Conservation (phyloP, 2,797 vertebrate species). For the Lepus oiostolus region DNA sequence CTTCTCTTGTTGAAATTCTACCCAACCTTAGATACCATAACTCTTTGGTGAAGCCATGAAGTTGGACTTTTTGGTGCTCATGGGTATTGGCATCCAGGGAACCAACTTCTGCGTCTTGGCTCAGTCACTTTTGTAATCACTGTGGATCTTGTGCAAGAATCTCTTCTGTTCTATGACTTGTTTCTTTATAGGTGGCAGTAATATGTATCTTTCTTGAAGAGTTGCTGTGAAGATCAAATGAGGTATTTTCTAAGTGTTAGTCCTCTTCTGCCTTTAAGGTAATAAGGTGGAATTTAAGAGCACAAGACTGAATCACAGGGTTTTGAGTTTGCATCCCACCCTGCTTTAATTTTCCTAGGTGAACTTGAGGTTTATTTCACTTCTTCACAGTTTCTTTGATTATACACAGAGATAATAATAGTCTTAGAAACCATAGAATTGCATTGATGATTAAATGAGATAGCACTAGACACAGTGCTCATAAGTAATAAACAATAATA, state of each 20-base stretch:
- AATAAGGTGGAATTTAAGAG: not conserved
- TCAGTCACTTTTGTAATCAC: not conserved
- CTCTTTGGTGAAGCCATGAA: not conserved
- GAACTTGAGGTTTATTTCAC: not conserved
- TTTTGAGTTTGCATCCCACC: not conserved
- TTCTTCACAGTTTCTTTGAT: not conserved
- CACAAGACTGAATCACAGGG: not conserved
- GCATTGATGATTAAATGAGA: constrained; percentile 36
- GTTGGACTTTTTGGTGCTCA: not conserved
- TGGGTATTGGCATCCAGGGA: not conserved
- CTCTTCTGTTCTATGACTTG: constrained; percentile 23
- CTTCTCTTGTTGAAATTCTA: not conserved
- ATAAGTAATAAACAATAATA: constrained; percentile 24
- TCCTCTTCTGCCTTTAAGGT: not conserved
- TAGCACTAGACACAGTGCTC: not conserved
- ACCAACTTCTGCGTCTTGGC: not conserved
- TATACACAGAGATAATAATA: not conserved
- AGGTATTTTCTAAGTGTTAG: not conserved
- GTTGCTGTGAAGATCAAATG: not conserved
- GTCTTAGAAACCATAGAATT: not conserved
- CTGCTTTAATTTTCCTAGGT: not conserved
- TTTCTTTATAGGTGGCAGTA: constrained; percentile 13
- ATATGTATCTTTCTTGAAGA: not conserved
- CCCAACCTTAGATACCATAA: not conserved
- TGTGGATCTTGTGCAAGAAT: not conserved